Evolutionary conservation across 2,888 invertebrate species (phyloP).

Genomic region (Shargacucullia verbasci): DNA sequence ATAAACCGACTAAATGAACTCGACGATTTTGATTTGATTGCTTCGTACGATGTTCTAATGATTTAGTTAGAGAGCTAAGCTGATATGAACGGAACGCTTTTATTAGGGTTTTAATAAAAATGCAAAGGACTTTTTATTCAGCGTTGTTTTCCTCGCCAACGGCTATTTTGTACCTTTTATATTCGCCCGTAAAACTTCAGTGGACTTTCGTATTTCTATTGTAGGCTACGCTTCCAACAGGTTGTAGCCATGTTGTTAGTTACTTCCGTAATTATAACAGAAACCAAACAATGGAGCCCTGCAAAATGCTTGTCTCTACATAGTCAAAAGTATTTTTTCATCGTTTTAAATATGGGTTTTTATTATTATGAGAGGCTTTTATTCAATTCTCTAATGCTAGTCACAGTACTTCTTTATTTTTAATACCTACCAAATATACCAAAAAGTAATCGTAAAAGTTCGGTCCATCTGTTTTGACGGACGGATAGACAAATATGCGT

Average conservation of each 20-base stretch:
- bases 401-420: no score
- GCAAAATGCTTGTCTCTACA: constrained; percentile 47
- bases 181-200: constrained; percentile 34
- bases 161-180: constrained; percentile 40
- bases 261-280: constrained; percentile 55
- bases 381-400: constrained; percentile 10
- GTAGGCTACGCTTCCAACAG: constrained; percentile 48
- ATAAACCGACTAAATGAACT: constrained; percentile 52
- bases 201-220: constrained; percentile 50
- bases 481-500: no score
- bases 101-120: constrained; percentile 25
- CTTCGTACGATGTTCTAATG: constrained; percentile 29
- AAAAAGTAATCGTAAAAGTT: no score
- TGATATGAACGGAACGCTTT: constrained; percentile 24
- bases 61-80: constrained; percentile 10
- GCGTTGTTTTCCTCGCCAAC: constrained; percentile 30
- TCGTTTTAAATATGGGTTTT: constrained; percentile 42
- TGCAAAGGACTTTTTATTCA: constrained; percentile 31
- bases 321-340: constrained; percentile 42
- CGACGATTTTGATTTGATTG: constrained; percentile 45
- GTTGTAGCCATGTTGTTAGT: constrained; percentile 55
- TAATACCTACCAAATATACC: no score
- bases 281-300: constrained; percentile 51
- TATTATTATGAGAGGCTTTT: constrained; percentile 32
- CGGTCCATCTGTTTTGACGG: no score